A percentile compares a stretch with the other conserved stretches of the same genome.
Evolutionary conservation across 2,797 vertebrate species (phyloP).

Genomic region (Neopelma chrysocephalum): DNA sequence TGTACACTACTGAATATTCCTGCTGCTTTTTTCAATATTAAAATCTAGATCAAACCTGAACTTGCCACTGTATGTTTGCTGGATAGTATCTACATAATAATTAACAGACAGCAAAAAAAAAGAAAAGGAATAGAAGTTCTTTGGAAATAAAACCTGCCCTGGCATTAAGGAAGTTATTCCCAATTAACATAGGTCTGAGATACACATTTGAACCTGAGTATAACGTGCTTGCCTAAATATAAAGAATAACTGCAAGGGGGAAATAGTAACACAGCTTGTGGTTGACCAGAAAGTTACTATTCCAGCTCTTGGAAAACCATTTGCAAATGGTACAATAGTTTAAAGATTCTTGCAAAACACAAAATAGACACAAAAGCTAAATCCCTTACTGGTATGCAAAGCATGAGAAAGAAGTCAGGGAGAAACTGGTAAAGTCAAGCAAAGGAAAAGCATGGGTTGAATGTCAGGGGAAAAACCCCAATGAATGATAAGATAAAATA

Average conservation of each 20-base stretch:
- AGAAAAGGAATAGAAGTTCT: neutral
- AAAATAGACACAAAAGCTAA: neutral
- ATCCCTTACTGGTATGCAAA: neutral
- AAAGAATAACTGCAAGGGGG: neutral
- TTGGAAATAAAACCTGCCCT: neutral
- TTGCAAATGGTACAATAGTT: neutral
- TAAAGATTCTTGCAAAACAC: neutral
- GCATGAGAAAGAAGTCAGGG: neutral
- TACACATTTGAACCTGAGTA: neutral
- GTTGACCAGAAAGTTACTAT: neutral
- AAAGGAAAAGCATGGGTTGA: neutral
- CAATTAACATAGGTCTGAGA: neutral
- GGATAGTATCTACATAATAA: neutral
- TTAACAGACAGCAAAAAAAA: neutral
- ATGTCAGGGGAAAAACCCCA: neutral
- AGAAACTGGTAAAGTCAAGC: neutral
- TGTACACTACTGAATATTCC: neutral
- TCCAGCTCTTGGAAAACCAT: neutral
- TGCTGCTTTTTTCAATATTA: neutral
- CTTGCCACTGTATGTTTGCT: neutral
- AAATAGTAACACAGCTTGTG: neutral
- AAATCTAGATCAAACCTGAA: neutral
- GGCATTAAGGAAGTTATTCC: neutral
- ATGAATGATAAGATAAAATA: slow-evolving; percentile 14
- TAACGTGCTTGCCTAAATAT: neutral